These are phyloP conservation scores for Bruchidius siliquastri DNA, from an alignment of 2,888 invertebrate species.

Conservation along the genomic window DNA sequence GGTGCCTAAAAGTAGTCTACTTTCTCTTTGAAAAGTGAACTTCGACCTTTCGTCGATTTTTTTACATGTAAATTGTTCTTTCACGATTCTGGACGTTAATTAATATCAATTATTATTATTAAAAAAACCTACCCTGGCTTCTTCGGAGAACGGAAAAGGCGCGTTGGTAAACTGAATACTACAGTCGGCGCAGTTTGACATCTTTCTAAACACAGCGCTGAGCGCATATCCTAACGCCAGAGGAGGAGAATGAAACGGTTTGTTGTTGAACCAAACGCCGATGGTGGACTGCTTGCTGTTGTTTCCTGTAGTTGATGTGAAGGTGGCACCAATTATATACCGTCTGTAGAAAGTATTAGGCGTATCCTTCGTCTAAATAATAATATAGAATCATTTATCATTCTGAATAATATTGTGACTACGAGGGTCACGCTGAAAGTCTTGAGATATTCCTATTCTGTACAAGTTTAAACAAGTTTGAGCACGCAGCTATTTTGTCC, in stretches of 20 bases:
- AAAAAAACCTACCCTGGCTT: conserved; percentile 50
- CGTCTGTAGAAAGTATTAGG: conserved; percentile 6
- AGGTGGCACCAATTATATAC: conserved; percentile 10
- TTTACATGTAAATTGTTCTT: too few species aligned
- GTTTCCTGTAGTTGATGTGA: neutral
- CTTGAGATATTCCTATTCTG: too few species aligned
- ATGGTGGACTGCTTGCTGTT: neutral
- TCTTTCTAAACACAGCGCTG: conserved; percentile 54
- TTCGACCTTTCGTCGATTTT: too few species aligned
- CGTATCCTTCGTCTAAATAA: conserved; percentile 9
- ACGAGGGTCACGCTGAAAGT: too few species aligned
- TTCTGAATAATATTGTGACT: too few species aligned
- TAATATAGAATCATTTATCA: too few species aligned
- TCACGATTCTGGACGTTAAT: too few species aligned
- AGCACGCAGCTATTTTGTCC: too few species aligned
- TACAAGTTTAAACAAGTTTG: too few species aligned
- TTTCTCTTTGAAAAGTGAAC: too few species aligned
- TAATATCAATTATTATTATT: too few species aligned
- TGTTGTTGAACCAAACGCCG: conserved; percentile 64
- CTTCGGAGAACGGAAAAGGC: conserved; percentile 62
- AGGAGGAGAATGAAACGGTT: conserved; percentile 70
- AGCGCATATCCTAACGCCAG: conserved; percentile 61
- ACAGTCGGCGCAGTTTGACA: conserved; percentile 23
- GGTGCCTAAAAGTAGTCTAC: too few species aligned
- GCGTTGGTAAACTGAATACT: conserved; percentile 52